Evolutionary conservation across 2,888 invertebrate species (phyloP).

Genomic region (Seira ritae): DNA sequence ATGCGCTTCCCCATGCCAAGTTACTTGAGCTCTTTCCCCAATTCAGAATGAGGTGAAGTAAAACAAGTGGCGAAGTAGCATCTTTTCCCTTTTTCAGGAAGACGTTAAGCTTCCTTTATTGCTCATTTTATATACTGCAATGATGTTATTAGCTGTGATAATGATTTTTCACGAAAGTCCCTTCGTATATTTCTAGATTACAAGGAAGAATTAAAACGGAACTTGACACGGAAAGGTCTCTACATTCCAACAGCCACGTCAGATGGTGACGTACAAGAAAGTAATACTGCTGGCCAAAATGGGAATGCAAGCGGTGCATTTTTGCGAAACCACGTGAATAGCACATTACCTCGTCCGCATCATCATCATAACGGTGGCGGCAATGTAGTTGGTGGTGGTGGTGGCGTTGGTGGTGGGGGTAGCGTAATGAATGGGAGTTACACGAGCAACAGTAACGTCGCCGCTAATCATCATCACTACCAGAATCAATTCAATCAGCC

Average conservation of each 20-base stretch:
- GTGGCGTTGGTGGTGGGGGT: slow-evolving; percentile 26
- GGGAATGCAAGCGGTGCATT: slow-evolving; percentile 48
- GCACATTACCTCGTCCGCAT: slow-evolving; percentile 57
- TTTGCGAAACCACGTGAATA: slow-evolving; percentile 56
- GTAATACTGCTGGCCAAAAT: slow-evolving; percentile 32
- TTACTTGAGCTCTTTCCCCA: neutral
- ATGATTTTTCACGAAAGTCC: neutral
- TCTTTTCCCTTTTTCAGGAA: no score
- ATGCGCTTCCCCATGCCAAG: neutral
- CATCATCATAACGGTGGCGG: slow-evolving; percentile 45
- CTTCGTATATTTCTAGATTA: slow-evolving; percentile 56
- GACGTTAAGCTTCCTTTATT: neutral
- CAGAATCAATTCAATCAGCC: slow-evolving; percentile 57
- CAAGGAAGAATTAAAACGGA: slow-evolving; percentile 64
- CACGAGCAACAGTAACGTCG: slow-evolving; percentile 19
- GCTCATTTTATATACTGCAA: neutral
- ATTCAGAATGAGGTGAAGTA: neutral
- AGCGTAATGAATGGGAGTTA: slow-evolving; percentile 52
- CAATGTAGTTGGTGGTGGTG: slow-evolving; percentile 10
- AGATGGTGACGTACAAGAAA: slow-evolving; percentile 56
- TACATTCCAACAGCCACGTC: slow-evolving; percentile 61
- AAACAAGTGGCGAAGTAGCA: no score
- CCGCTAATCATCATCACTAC: slow-evolving; percentile 48
- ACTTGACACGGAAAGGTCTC: slow-evolving; percentile 62
- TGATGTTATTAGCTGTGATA: neutral